Conservation (phyloP, 1,140 invertebrate species). For the Lasioglossum albipes region DNA sequence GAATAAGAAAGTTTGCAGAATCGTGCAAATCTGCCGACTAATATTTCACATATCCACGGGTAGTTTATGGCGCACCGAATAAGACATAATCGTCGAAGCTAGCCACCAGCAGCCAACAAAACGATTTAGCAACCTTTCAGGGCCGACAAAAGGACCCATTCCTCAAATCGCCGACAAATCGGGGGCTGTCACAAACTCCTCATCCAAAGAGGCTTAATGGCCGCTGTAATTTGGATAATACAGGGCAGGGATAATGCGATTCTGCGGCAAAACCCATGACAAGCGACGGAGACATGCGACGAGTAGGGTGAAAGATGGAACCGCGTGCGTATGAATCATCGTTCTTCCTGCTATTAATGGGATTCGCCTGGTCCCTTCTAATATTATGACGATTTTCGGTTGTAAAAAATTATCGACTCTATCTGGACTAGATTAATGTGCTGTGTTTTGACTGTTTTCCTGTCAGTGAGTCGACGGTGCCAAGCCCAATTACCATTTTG, state of each 20-base stretch:
- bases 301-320: slow-evolving; percentile 41
- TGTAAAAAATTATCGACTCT: slow-evolving; percentile 38
- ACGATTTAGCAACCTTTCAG: background rate
- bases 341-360: slow-evolving; percentile 57
- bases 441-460: too few species aligned
- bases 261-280: slow-evolving; percentile 54
- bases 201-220: background rate
- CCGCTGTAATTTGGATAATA: slow-evolving; percentile 7
- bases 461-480: too few species aligned
- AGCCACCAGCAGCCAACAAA: too few species aligned
- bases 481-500: background rate
- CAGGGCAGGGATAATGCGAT: slow-evolving; percentile 4
- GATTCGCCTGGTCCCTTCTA: slow-evolving; percentile 39
- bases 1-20: too few species aligned
- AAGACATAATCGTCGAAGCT: too few species aligned
- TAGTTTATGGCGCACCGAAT: too few species aligned
- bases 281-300: slow-evolving; percentile 39
- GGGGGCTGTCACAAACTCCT: background rate
- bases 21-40: too few species aligned
- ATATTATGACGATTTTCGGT: slow-evolving; percentile 22
- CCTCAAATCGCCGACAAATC: background rate
- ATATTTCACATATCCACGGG: too few species aligned
- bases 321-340: slow-evolving; percentile 56
- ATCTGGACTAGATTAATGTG: too few species aligned
- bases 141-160: background rate